Evolutionary conservation across 2,797 vertebrate genomes (phyloP).

Genomic region (Falco columbarius): DNA sequence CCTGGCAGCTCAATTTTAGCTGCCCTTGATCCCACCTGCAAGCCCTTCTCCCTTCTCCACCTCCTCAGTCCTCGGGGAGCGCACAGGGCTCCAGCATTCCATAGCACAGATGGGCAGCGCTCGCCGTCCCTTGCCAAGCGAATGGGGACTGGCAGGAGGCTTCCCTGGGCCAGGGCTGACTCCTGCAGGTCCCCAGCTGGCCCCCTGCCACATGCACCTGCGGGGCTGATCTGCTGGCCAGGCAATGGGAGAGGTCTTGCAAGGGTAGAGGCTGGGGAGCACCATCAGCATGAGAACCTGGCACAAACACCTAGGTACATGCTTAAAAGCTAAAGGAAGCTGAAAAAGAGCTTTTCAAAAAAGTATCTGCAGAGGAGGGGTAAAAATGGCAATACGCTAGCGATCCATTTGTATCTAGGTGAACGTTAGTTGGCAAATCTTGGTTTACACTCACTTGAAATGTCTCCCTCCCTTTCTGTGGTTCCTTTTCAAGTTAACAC

Average conservation of each 20-base stretch:
- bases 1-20: neutral
- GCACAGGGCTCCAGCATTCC: neutral
- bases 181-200: neutral
- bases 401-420: neutral
- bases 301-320: neutral
- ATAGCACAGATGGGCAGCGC: neutral
- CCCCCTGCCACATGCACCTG: neutral
- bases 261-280: neutral
- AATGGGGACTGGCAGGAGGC: neutral
- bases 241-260: neutral
- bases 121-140: neutral
- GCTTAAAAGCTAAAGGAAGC: conserved; percentile 39
- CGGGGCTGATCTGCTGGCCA: neutral
- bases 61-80: neutral
- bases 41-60: neutral
- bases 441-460: neutral
- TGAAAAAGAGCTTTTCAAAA: conserved; percentile 7
- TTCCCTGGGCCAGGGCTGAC: neutral
- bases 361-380: neutral
- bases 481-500: neutral
- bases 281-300: neutral
- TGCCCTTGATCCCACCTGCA: neutral
- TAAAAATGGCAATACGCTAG: neutral
- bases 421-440: neutral
- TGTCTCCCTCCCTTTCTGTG: neutral